Conservation (phyloP, 2,113 vertebrate species). For the Poeciliopsis turrubarensis region DNA sequence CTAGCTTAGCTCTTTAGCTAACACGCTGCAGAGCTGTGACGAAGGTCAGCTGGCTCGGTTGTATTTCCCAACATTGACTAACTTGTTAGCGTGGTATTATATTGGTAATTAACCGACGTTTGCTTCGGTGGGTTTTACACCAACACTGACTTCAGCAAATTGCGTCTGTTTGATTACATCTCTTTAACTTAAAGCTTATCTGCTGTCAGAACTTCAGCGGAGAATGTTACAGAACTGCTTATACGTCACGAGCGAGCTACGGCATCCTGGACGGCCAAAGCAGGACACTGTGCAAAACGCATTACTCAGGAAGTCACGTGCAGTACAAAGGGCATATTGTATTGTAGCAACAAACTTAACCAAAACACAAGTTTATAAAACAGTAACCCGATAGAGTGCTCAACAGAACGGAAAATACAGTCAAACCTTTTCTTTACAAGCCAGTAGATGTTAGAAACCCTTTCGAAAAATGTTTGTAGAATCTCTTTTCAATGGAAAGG, state of each 20-base stretch:
- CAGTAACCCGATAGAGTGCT: no score
- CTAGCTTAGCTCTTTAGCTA: constrained; percentile 65
- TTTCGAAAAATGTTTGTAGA: no score
- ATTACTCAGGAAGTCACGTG: no score
- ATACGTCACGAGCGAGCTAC: not conserved
- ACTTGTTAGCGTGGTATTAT: constrained; percentile 34
- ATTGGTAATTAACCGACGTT: not conserved
- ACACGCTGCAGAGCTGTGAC: constrained; percentile 45
- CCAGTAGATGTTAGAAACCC: no score
- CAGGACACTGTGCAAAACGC: not conserved
- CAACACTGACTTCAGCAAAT: not conserved
- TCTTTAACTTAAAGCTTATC: not conserved
- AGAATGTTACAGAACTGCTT: constrained; percentile 10
- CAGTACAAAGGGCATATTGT: no score
- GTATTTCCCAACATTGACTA: constrained; percentile 28
- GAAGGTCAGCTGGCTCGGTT: constrained; percentile 67
- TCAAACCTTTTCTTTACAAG: no score
- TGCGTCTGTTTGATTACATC: not conserved
- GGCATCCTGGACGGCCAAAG: not conserved
- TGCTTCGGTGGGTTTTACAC: not conserved
- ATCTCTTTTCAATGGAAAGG: no score
- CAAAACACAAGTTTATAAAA: no score
- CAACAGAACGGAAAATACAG: no score
- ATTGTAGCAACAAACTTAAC: no score
- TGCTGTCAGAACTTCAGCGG: constrained; percentile 1